These are phyloP conservation scores for Columba guinea DNA, from an alignment of 2,797 vertebrate genomes.

Conservation along the genomic window DNA sequence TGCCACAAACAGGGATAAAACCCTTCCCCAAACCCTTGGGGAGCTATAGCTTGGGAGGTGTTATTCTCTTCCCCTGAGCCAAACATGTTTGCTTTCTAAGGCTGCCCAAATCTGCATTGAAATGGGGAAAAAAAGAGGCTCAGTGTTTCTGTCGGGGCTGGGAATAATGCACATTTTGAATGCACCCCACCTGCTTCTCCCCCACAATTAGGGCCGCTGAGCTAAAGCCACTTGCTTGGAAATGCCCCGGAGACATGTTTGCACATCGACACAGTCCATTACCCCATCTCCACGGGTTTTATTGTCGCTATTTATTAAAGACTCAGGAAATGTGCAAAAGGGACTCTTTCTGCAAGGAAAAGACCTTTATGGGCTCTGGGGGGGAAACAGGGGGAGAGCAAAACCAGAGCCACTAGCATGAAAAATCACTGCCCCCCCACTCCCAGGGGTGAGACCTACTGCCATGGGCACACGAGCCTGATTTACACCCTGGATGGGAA, in stretches of 20 bases:
- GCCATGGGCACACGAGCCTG: rapidly evolving
- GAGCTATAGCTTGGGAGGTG: neutral
- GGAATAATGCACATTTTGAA: neutral
- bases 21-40: neutral
- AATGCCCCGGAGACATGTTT: neutral
- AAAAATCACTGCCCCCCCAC: neutral
- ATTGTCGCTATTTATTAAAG: neutral
- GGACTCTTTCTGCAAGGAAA: neutral
- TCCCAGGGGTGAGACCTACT: rapidly evolving
- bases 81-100: neutral
- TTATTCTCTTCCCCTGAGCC: neutral
- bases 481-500: neutral
- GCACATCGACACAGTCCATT: neutral
- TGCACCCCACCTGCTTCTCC: neutral
- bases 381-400: neutral
- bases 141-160: neutral
- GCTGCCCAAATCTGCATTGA: neutral
- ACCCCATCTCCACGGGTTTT: neutral
- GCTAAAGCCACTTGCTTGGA: neutral
- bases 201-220: neutral
- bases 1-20: neutral
- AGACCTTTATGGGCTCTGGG: neutral
- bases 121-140: neutral
- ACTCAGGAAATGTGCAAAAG: neutral
- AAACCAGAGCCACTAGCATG: rapidly evolving